phyloP scores from a whole-genome alignment of 2,113 vertebrate species.

The Cariama cristata region DNA sequence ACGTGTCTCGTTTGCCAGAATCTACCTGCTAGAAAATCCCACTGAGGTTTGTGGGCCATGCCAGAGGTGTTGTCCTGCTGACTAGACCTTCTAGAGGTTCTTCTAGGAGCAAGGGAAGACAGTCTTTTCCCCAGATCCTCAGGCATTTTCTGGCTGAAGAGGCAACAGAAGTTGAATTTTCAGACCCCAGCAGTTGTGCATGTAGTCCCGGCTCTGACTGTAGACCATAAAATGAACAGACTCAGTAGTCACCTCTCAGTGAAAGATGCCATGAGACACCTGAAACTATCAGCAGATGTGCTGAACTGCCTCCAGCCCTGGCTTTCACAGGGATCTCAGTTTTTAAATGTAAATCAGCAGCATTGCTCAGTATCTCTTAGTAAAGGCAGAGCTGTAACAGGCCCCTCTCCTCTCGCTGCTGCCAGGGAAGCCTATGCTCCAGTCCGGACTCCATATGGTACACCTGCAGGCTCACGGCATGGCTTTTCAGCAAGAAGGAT shows the following conservation, averaged over 20 bases:
- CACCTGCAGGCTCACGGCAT: background rate
- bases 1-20: background rate
- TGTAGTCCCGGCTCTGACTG: background rate
- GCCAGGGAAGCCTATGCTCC: background rate
- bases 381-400: background rate
- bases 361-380: background rate
- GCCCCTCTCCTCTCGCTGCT: background rate
- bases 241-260: background rate
- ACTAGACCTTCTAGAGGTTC: background rate
- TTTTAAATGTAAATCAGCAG: background rate
- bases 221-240: background rate
- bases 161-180: background rate
- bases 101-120: background rate
- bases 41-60: rapidly evolving
- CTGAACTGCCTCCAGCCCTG: background rate
- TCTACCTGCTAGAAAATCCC: background rate
- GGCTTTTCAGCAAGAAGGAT: background rate
- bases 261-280: background rate
- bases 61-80: background rate
- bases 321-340: rapidly evolving
- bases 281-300: background rate
- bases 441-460: background rate
- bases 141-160: background rate
- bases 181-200: background rate
- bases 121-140: background rate